Percentiles rank a stretch among this genome's conserved stretches.
These are phyloP conservation scores for Eurytoma adleriae DNA, from an alignment of 2,888 invertebrate genomes.

Conservation along the genomic window DNA sequence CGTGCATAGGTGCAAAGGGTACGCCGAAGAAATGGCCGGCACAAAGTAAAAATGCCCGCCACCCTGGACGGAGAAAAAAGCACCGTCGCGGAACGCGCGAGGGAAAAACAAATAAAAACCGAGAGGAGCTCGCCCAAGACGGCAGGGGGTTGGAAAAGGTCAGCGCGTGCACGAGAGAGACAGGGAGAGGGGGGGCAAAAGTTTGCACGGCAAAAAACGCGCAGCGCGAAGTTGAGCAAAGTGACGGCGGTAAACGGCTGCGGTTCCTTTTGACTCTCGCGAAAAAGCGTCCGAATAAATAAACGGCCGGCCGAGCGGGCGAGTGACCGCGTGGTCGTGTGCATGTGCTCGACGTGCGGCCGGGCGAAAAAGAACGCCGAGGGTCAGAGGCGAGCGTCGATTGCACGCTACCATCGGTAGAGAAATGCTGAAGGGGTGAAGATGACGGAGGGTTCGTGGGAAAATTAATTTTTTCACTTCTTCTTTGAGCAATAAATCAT, in stretches of 20 bases:
- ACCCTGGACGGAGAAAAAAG: neutral
- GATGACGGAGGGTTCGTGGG: neutral
- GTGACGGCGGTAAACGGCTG: slow-evolving; percentile 70
- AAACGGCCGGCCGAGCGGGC: slow-evolving; percentile 59
- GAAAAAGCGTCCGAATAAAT: slow-evolving; percentile 70
- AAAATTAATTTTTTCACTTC: neutral
- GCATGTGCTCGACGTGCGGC: neutral
- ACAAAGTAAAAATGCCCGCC: neutral
- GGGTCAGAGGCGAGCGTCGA: neutral
- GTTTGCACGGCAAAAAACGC: slow-evolving; percentile 21
- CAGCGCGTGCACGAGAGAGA: neutral
- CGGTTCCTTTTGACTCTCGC: slow-evolving; percentile 72
- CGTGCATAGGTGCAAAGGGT: neutral
- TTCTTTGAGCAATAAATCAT: too few relatives aligned
- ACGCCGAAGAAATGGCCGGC: neutral
- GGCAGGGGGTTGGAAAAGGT: neutral
- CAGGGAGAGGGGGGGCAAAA: slow-evolving; percentile 1
- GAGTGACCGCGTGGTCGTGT: neutral
- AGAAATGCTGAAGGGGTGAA: neutral
- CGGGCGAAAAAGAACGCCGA: too few relatives aligned
- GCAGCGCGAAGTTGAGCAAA: slow-evolving; percentile 58
- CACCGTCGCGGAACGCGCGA: neutral
- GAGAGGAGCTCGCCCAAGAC: neutral
- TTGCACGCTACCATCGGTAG: neutral
- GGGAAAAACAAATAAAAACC: neutral